phyloP scores from a whole-genome alignment of 2,888 invertebrate species.

The Caenorhabditis doughertyi region DNA sequence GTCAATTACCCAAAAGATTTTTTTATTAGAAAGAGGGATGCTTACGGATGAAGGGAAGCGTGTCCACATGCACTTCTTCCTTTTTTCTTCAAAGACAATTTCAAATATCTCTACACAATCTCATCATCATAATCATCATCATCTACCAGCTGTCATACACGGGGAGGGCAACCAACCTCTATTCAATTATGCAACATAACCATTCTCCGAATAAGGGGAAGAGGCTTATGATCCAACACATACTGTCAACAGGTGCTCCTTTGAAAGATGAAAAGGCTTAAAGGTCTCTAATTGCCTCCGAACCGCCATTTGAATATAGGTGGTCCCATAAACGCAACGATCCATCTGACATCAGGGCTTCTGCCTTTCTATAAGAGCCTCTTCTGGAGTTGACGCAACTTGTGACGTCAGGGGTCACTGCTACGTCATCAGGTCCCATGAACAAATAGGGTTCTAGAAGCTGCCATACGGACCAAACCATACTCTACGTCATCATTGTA shows the following conservation, averaged over 20 bases:
- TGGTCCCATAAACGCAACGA: conserved; percentile 26
- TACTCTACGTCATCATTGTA: not conserved
- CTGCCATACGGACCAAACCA: not conserved
- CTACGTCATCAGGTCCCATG: conserved; percentile 21
- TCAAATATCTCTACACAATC: conserved; percentile 48
- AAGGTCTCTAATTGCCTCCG: conserved; percentile 42
- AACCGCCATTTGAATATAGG: conserved; percentile 22
- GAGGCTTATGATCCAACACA: conserved; percentile 38
- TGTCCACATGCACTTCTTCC: conserved; percentile 15
- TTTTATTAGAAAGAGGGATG: conserved; percentile 17
- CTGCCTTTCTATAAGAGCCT: not conserved
- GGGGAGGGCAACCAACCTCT: conserved; percentile 37
- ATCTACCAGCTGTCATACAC: conserved; percentile 38
- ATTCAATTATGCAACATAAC: conserved; percentile 61
- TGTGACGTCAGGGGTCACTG: conserved; percentile 7
- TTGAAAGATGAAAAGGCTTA: conserved; percentile 19
- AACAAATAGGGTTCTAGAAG: not conserved
- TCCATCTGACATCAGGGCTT: not conserved
- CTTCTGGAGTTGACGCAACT: conserved; percentile 16
- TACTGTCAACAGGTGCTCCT: conserved; percentile 63
- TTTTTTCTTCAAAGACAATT: not conserved
- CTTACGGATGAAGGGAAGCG: conserved; percentile 39
- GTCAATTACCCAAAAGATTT: conserved; percentile 49
- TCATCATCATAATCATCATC: conserved; percentile 46
- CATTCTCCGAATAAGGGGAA: not conserved